phyloP scores from a whole-genome alignment of 1,140 invertebrate genomes.

The Hydropsyche tenuis region DNA sequence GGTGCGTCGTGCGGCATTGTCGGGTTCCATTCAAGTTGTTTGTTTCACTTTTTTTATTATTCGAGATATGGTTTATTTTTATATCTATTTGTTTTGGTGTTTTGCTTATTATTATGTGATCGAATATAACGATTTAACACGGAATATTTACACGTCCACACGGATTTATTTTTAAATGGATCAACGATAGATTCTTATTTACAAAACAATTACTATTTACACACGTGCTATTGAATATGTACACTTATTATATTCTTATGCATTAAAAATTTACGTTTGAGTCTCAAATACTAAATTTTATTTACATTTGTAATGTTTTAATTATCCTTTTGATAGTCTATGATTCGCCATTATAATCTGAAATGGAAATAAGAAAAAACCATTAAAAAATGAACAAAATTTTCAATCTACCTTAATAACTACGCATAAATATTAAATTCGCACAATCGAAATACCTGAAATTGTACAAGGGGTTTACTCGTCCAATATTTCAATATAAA shows the following conservation, averaged over 20 bases:
- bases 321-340: conserved; percentile 25
- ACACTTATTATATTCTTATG: background rate
- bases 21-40: conserved; percentile 28
- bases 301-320: conserved; percentile 6
- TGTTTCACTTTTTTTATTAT: background rate
- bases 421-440: conserved; percentile 4
- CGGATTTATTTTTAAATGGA: background rate
- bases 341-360: conserved; percentile 31
- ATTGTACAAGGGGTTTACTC: too few species aligned
- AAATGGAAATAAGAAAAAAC: conserved; percentile 1
- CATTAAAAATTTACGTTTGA: background rate
- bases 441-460: too few species aligned
- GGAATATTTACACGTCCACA: background rate
- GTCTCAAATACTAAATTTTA: background rate
- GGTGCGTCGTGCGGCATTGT: conserved; percentile 3
- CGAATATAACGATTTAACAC: background rate
- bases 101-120: conserved; percentile 2
- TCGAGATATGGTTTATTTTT: background rate
- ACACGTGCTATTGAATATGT: background rate
- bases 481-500: background rate
- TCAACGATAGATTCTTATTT: background rate
- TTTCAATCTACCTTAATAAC: too few species aligned
- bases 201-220: conserved; percentile 10
- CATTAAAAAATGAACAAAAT: too few species aligned
- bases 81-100: background rate